Conservation (phyloP, 1,140 invertebrate genomes). For the Drosophila pachea region DNA sequence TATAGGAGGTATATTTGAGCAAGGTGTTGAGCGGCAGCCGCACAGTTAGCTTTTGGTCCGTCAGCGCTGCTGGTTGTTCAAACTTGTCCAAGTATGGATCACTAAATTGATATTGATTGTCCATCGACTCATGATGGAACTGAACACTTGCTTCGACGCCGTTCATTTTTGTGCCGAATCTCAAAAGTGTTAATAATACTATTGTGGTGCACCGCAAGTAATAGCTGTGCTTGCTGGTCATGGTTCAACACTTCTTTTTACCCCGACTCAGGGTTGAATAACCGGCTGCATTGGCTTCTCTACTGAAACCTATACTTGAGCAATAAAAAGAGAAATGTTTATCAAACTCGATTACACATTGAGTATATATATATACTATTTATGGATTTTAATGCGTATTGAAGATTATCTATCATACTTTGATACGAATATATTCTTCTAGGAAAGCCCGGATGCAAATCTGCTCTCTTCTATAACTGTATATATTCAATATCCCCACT, state of each 20-base stretch:
- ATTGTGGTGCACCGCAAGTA: constrained; percentile 26
- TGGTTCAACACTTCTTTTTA: constrained; percentile 8
- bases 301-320: not conserved
- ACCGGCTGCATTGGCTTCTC: not conserved
- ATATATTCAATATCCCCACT: too few relatives aligned
- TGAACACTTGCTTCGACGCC: constrained; percentile 46
- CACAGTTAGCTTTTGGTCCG: constrained; percentile 66
- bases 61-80: constrained; percentile 54
- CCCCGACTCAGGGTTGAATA: not conserved
- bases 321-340: not conserved
- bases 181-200: constrained; percentile 34
- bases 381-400: too few relatives aligned
- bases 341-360: too few relatives aligned
- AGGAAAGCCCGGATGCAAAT: too few relatives aligned
- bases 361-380: too few relatives aligned
- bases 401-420: too few relatives aligned
- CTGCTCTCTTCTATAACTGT: too few relatives aligned
- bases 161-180: constrained; percentile 35
- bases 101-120: constrained; percentile 42
- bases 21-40: constrained; percentile 76
- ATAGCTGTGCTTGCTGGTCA: constrained; percentile 15
- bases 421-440: too few relatives aligned
- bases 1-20: constrained; percentile 75
- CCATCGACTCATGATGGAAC: constrained; percentile 44
- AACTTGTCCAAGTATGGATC: constrained; percentile 52